Conservation (phyloP, 2,113 vertebrate genomes). For the Rhinolophus sinicus region DNA sequence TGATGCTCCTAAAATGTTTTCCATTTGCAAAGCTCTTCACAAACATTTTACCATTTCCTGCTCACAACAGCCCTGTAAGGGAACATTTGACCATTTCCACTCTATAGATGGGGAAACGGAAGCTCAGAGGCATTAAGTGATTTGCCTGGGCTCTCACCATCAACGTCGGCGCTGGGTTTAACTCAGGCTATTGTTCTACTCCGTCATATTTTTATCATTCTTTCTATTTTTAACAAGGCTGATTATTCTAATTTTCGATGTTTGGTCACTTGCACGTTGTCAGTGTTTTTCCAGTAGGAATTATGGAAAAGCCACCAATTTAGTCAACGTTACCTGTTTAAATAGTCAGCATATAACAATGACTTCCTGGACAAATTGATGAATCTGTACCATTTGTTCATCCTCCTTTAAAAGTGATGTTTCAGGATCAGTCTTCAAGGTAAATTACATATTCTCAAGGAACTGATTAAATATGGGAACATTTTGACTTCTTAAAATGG, state of each 20-base stretch:
- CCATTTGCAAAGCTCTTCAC: background rate
- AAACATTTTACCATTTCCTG: background rate
- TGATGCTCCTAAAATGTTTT: background rate
- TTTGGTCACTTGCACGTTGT: background rate
- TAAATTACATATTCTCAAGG: slow-evolving; percentile 25
- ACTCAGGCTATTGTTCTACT: background rate
- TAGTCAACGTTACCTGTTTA: background rate
- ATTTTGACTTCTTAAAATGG: slow-evolving; percentile 15
- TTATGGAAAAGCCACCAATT: background rate
- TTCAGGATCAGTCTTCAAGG: slow-evolving; percentile 57
- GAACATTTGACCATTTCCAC: background rate
- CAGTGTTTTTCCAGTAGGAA: background rate
- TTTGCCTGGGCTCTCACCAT: background rate
- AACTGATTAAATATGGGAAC: slow-evolving; percentile 48
- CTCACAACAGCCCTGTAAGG: background rate
- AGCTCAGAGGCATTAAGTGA: background rate
- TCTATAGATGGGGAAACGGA: background rate
- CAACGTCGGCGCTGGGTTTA: background rate
- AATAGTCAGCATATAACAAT: background rate
- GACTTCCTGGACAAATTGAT: slow-evolving; percentile 2
- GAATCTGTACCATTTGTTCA: slow-evolving; percentile 6
- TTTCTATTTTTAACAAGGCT: background rate
- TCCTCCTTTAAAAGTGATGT: background rate
- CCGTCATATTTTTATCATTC: background rate
- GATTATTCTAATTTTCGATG: background rate